Base-by-base conservation (phyloP, 2,113 vertebrate species). In the Lasiurus cinereus region DNA sequence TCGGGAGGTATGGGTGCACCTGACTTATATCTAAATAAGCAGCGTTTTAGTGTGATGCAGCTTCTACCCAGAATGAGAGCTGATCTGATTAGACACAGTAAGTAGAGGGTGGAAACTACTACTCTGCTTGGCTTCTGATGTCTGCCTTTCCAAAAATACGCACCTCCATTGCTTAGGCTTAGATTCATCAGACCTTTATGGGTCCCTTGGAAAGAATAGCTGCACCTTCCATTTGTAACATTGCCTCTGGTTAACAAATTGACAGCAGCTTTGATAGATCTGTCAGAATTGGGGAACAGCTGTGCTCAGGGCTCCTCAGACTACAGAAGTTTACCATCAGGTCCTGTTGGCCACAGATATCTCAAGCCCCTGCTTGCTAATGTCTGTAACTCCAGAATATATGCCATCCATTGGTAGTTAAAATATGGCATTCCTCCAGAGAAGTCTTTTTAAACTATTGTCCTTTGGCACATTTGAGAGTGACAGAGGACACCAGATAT, bases 81-180 rank as follows among this genome's bases (percentile, higher is more conserved):
- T 88, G 67, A 90, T 83, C 56, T 54, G 62, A 88, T 90, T 59
- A 89, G 84, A 90, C 52, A 64, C 54, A 76, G 18, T 77, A 69
- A 91, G 21, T 59, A 78, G 54, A 88, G 43, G 31, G 54, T 43
- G 46, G 87, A 84, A 72, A 79, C 91, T 36, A 88, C 59, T 77
- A 33, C 46, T 83, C 78, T 79, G 73, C 82, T 91, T 86, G 31
- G 10, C 50, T 89, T 83, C 88, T 82, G 59, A 91, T 56, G 43
- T 88, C 90, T 87, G 50, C 86, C 62, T 88, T 96, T 84, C 87
- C 64, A 80, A 94, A 96, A 82, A 80, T 52, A 84, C 82, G 91
- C 69, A 76, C 27, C 67, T 85, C 50, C 85, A 92, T 69, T 62
- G 62, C 64, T 74, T 84, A 80, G 70, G 6, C 21, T 54, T 66